Percentiles rank a stretch among this genome's conserved stretches.
phyloP scores from a whole-genome alignment of 2,113 vertebrate species.

The Megaleporinus macrocephalus region DNA sequence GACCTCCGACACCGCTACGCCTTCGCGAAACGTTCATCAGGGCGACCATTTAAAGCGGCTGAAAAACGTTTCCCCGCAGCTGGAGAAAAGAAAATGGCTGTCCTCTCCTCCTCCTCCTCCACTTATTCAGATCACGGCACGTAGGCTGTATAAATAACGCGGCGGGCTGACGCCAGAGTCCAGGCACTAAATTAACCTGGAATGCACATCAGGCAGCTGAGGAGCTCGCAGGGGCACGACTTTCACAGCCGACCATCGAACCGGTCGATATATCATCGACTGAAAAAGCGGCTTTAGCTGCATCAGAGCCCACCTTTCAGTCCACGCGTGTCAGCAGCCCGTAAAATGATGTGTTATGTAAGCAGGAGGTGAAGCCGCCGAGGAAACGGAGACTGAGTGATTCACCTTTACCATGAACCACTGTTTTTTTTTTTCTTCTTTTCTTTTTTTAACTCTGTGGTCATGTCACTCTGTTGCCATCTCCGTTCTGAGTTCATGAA shows the following conservation, averaged over 20 bases:
- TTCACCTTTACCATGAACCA: neutral
- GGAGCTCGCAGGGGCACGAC: conserved; percentile 2
- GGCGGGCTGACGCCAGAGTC: conserved; percentile 25
- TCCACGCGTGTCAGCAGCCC: neutral
- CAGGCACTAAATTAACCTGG: conserved; percentile 53
- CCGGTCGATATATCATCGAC: neutral
- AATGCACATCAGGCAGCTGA: conserved; percentile 37
- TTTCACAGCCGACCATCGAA: neutral
- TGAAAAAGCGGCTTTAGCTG: too few relatives aligned
- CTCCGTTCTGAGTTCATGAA: neutral
- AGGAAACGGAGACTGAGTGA: neutral
- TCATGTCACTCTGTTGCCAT: neutral
- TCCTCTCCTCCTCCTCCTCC: conserved; percentile 28
- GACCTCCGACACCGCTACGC: neutral
- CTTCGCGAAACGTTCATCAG: conserved; percentile 30
- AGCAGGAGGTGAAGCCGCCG: neutral
- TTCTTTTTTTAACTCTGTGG: neutral
- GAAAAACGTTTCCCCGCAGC: conserved; percentile 36
- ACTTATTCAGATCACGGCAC: conserved; percentile 25
- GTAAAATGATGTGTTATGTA: neutral
- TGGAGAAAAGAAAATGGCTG: conserved; percentile 51
- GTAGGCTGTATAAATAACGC: conserved; percentile 29
- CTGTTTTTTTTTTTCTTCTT: neutral
- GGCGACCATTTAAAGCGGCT: conserved; percentile 44
- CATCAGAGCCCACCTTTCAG: neutral